phyloP scores from a whole-genome alignment of 2,797 vertebrate genomes.

The Lagorchestes hirsutus region DNA sequence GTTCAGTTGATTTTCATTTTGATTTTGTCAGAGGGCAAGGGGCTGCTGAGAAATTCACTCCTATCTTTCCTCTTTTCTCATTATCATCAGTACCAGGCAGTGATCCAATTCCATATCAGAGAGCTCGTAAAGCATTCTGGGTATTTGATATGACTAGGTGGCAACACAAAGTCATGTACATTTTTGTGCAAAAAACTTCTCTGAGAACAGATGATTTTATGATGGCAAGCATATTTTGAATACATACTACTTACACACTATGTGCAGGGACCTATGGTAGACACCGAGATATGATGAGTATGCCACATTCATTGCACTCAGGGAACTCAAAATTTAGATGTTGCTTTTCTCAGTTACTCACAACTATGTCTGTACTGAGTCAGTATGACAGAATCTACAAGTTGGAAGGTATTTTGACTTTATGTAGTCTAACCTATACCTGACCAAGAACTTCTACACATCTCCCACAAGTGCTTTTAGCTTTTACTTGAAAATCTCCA shows the following conservation, averaged over 20 bases:
- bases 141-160: not conserved
- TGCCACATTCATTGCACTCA: not conserved
- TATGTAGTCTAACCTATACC: not conserved
- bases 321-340: not conserved
- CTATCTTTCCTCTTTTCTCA: not conserved
- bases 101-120: not conserved
- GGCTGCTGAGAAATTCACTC: constrained; percentile 25
- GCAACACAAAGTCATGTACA: not conserved
- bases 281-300: not conserved
- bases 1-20: constrained; percentile 69
- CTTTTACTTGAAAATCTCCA: not conserved
- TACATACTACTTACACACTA: not conserved
- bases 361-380: not conserved
- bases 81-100: not conserved
- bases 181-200: not conserved
- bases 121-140: not conserved
- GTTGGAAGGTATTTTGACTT: not conserved
- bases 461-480: not conserved
- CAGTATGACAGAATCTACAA: not conserved
- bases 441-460: not conserved
- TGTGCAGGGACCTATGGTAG: not conserved
- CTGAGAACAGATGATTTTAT: not conserved
- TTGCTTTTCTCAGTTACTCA: not conserved
- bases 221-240: not conserved
- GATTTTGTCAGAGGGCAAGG: constrained; percentile 59